Conservation (phyloP, 2,888 invertebrate genomes). For the Azorinus chamasolen region DNA sequence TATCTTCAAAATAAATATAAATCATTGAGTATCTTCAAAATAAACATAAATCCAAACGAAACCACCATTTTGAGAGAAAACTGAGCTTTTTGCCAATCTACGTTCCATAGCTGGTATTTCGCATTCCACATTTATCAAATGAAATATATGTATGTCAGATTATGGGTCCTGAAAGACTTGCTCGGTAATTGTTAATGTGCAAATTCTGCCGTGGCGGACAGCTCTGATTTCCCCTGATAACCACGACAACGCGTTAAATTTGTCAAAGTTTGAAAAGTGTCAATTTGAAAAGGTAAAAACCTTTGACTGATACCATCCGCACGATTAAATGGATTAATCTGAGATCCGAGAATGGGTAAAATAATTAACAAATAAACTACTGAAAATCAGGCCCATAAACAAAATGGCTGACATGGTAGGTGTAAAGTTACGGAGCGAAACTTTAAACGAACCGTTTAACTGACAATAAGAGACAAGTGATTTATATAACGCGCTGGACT, state of each 20-base stretch:
- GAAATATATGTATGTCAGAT: constrained; percentile 44
- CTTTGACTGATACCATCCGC: no score
- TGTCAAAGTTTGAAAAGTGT: constrained; percentile 56
- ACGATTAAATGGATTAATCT: no score
- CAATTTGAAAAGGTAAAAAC: constrained; percentile 14
- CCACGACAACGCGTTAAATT: constrained; percentile 47
- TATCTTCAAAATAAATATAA: no score
- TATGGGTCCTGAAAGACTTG: no score
- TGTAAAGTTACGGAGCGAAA: constrained; percentile 24
- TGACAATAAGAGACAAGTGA: constrained; percentile 20
- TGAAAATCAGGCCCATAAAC: constrained; percentile 39
- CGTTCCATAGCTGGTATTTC: no score
- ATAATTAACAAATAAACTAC: constrained; percentile 2
- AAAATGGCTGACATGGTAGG: constrained; percentile 58
- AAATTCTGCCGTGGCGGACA: constrained; percentile 44
- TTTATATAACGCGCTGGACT: constrained; percentile 10
- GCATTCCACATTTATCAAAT: neutral
- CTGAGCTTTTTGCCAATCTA: no score
- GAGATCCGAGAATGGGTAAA: no score
- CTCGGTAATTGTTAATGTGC: constrained; percentile 28
- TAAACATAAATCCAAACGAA: no score
- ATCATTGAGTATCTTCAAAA: no score
- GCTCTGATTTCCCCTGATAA: constrained; percentile 47
- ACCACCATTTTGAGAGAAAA: no score
- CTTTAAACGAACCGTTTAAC: constrained; percentile 31